Percentiles rank a stretch among this genome's conserved stretches.
phyloP scores from a whole-genome alignment of 2,113 vertebrate genomes.

The Alethe diademata region DNA sequence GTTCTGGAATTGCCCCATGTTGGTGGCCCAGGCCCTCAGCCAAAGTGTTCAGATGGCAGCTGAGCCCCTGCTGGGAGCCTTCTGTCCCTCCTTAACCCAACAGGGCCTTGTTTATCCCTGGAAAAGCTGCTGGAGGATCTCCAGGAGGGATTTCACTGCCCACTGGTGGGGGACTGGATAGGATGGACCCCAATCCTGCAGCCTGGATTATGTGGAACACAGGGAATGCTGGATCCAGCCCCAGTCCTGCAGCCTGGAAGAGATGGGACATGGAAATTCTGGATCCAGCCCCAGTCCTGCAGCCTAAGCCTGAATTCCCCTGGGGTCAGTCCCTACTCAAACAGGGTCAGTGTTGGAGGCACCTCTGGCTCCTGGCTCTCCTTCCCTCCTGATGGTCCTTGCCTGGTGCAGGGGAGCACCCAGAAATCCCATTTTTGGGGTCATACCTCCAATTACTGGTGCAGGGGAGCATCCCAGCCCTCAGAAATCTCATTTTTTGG shows the following conservation, averaged over 20 bases:
- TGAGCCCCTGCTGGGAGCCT: not conserved
- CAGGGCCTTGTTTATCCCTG: not conserved
- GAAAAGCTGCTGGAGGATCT: not conserved
- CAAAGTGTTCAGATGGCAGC: not conserved
- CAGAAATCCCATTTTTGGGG: not conserved
- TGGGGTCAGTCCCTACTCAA: not conserved
- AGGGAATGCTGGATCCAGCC: not conserved
- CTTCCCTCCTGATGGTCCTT: not conserved
- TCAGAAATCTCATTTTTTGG: not conserved
- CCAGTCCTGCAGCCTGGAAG: not conserved
- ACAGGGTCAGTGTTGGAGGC: not conserved
- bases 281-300: not conserved
- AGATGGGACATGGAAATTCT: not conserved
- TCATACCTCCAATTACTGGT: not conserved
- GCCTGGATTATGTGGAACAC: not conserved
- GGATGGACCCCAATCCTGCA: not conserved
- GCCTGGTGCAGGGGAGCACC: not conserved
- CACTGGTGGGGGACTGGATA: not conserved
- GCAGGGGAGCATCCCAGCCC: fast-evolving
- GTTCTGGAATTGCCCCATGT: not conserved
- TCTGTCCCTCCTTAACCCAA: not conserved
- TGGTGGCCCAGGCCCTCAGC: not conserved
- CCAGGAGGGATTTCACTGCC: not conserved
- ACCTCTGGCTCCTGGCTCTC: not conserved
- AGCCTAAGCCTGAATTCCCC: not conserved